Evolutionary conservation across 2,113 vertebrate species (phyloP), one percentile per base, ranked within the genome.

Genomic region (Esox niger): DNA sequence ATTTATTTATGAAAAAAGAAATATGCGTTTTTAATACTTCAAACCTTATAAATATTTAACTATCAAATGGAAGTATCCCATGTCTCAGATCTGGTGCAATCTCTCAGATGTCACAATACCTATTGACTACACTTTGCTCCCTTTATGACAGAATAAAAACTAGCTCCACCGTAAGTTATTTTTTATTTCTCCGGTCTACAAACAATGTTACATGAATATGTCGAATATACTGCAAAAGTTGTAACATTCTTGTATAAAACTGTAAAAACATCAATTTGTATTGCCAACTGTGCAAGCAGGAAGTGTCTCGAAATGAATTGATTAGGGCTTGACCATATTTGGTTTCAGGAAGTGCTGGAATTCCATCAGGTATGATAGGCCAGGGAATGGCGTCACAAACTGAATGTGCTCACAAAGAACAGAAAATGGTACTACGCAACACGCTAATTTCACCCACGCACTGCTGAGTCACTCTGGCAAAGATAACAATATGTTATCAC

Each of bases 331-430:
- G 64, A 63, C 89, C 88, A 88, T 88, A 90, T 88, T 84, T 91
- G 89, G 89, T 26, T 8, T 3, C 9, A 84, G 90, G 88, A 91
- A 89, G 84, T 85, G 74, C 69, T 82, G 84, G 76, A 84, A 90
- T 90, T 86, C 83, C 82, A 88, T 78, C 71, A 79, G 66, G 46
- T 80, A 73, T 69, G 71, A 68, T 70, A 74, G 75, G 64, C 6
- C 59, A 57, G 62, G 8, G 35, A 46, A 63, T 86, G 82, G 86
- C 73, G 32, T 83, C 81, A 80, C 32, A 47, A 20, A 7, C 17
- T 0, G 5, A 33, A n/a, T 31, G 35, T 58, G 59, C 62, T 56
- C 31, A 76, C 47, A 73, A 70, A 67, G 63, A 72, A 66, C 1
- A 27, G 26, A 66, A n/a, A 17, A 52, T 11, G 15, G 21, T 27